These are phyloP conservation scores for Semnornis frantzii DNA, from an alignment of 2,113 vertebrate genomes.

Conservation along the genomic window DNA sequence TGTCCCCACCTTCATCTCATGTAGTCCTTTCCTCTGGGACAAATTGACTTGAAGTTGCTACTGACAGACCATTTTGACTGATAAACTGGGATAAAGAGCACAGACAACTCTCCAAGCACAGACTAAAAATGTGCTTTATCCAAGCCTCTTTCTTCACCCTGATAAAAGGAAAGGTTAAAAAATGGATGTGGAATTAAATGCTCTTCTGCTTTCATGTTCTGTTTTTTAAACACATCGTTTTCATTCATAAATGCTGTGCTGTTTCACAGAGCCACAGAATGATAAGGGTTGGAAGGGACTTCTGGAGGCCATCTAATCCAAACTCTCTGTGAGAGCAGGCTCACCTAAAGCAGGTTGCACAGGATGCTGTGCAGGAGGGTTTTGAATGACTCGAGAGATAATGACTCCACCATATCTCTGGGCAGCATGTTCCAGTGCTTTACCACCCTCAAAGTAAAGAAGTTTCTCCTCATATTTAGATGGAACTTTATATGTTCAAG, in stretches of 20 bases:
- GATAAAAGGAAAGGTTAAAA: not conserved
- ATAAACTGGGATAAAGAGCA: not conserved
- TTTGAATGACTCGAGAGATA: too few relatives aligned
- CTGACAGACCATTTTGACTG: not conserved
- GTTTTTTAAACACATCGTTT: not conserved
- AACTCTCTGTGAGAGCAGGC: too few relatives aligned
- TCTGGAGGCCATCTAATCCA: too few relatives aligned
- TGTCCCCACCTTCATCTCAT: not conserved
- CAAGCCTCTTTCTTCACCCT: not conserved
- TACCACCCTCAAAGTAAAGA: too few relatives aligned
- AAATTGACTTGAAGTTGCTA: not conserved
- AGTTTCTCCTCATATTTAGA: too few relatives aligned
- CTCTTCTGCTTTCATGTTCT: not conserved
- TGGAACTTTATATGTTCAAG: too few relatives aligned
- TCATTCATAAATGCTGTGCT: not conserved
- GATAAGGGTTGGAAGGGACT: too few relatives aligned
- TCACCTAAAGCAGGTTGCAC: too few relatives aligned
- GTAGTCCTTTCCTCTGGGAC: not conserved
- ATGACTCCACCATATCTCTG: too few relatives aligned
- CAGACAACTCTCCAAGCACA: not conserved
- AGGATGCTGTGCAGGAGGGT: too few relatives aligned
- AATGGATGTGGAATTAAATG: not conserved
- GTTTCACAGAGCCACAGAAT: not conserved
- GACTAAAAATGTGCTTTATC: not conserved
- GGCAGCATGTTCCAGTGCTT: too few relatives aligned